Conservation (phyloP, 2,113 vertebrate species). For the Indicator maculatus region DNA sequence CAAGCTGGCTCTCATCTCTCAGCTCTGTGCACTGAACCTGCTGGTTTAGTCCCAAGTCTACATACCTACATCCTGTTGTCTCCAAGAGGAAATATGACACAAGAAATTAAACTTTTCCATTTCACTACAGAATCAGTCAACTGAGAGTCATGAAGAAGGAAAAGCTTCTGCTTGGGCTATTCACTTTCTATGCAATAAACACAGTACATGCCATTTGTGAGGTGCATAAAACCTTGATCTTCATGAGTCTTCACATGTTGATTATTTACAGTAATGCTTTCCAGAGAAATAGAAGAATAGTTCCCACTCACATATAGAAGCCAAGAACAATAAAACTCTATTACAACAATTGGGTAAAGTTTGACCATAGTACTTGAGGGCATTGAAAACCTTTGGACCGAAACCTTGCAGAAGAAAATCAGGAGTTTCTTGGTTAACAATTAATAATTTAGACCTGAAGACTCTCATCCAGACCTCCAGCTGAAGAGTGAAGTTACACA, state of each 20-base stretch:
- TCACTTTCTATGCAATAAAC: background rate
- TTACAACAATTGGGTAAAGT: slow-evolving; percentile 32
- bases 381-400: slow-evolving; percentile 49
- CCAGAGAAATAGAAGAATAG: slow-evolving; percentile 18
- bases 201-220: background rate
- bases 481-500: background rate
- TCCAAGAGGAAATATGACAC: background rate
- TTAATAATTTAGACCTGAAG: slow-evolving; percentile 36
- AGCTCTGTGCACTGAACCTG: background rate
- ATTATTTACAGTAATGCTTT: slow-evolving; percentile 41
- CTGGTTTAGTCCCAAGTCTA: background rate
- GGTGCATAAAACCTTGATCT: background rate
- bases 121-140: background rate
- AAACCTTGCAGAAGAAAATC: slow-evolving; percentile 37
- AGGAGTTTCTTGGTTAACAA: slow-evolving; percentile 41
- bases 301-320: background rate
- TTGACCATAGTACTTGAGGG: slow-evolving; percentile 25
- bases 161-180: background rate
- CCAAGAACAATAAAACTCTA: slow-evolving; percentile 31
- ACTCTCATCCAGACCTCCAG: background rate
- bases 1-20: background rate
- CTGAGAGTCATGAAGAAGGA: background rate
- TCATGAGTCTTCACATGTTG: background rate
- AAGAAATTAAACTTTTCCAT: background rate
- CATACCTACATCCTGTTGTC: background rate